Base-by-base conservation (phyloP, 37 sponge, comb jelly and placozoan genomes). In the Chondrilla cf. caribensis region DNA sequence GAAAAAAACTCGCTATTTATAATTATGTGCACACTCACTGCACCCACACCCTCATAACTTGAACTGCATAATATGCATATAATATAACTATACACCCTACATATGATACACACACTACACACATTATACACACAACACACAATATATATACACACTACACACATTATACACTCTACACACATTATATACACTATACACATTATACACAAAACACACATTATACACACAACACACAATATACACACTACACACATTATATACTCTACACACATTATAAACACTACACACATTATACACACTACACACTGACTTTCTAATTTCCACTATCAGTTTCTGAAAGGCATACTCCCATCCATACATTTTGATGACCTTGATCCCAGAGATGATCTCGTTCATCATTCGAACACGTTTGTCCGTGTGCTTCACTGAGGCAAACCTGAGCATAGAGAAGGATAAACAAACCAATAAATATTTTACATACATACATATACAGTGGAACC, bases 261-360 rank as follows among this genome's bases (percentile, higher is more conserved):
- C 3, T 3, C 3, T 55, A 55, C 57, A 55, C 26, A 19, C 70
- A 3, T 29, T 35, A 36, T 68, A 21, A 55, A 19, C 32, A 35
- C 70, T 65, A 65, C 67, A n/a, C 67, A 65, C 21, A n/a, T n/a
- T n/a, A n/a, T n/a, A 9, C 9, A 18, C 26, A 8, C 37, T 29
- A 4, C 32, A 37, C 37, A 54, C 89, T 77, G 22, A 90, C 94
- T 62, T 94, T 85, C 94, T 79, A 19, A 94, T 83, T 8, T 64
- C 51, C 3, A 17, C 65, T 0, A 90, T 77, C 0, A 82, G 1
- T 24, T 60, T 60, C 51, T 80, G 73, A 82, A 94, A 94, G 70
- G 94, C 84, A 70, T 90, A 60, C 89, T 94, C 94, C 94, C 94
- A 94, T 47, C 81, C 94, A 71, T 94, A 94, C 94, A 94, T 94